Conservation (phyloP, 2,888 invertebrate species). For the Andrena trimmerana region DNA sequence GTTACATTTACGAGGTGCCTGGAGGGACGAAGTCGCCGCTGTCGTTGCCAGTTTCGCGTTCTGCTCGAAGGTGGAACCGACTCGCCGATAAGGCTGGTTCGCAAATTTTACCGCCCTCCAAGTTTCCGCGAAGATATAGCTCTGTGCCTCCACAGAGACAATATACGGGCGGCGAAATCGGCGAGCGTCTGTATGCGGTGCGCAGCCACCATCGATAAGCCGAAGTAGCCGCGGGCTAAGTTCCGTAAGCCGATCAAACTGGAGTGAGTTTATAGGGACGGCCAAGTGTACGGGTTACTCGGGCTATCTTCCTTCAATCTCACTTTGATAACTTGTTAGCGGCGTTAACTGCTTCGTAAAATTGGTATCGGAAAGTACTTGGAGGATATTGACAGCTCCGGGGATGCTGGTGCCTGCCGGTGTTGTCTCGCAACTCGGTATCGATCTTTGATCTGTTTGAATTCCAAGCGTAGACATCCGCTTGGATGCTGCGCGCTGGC, state of each 20-base stretch:
- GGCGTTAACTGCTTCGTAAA: conserved; percentile 71
- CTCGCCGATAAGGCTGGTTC: conserved; percentile 35
- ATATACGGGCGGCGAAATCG: conserved; percentile 50
- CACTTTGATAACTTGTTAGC: conserved; percentile 71
- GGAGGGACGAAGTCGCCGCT: neutral
- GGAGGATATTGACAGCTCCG: conserved; percentile 38
- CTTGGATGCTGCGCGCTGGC: neutral
- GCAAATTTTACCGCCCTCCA: conserved; percentile 37
- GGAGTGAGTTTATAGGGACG: conserved; percentile 64
- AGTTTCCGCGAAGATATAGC: conserved; percentile 46
- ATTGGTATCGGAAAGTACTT: conserved; percentile 67
- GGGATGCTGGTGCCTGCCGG: conserved; percentile 38
- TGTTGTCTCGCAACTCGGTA: conserved; percentile 23
- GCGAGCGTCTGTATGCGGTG: conserved; percentile 1
- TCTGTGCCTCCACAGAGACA: conserved; percentile 34
- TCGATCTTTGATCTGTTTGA: conserved; percentile 18
- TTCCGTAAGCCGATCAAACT: conserved; percentile 74
- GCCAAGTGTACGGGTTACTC: conserved; percentile 38
- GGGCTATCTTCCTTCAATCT: conserved; percentile 73
- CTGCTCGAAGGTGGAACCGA: neutral
- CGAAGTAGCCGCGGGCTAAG: conserved; percentile 67
- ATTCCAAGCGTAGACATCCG: neutral
- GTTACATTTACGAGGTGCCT: neutral
- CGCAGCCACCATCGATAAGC: conserved; percentile 56
- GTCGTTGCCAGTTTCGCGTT: neutral